phyloP scores from a whole-genome alignment of 1,140 invertebrate species.

The Drosophila seguyi region DNA sequence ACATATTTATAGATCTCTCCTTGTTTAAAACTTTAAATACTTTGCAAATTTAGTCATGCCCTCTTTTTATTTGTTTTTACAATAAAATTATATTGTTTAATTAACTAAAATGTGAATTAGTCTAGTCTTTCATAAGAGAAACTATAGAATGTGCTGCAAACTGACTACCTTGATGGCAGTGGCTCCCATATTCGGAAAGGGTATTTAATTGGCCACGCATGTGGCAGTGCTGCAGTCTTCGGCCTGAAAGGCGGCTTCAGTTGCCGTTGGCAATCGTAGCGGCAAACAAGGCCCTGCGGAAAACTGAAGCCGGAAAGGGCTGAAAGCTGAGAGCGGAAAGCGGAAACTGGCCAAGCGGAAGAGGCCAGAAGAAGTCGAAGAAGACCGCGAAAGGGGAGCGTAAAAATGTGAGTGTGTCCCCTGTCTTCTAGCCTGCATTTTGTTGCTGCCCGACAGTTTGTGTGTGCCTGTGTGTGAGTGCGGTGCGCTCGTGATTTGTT shows the following conservation, averaged over 20 bases:
- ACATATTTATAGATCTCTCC: too few species aligned
- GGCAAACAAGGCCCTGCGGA: conserved; percentile 38
- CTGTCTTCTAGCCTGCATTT: conserved; percentile 33
- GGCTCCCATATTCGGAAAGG: not conserved
- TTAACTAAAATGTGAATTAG: too few species aligned
- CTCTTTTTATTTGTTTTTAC: too few species aligned
- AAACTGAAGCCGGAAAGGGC: conserved; percentile 15
- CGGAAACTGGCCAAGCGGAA: conserved; percentile 37
- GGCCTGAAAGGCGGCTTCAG: conserved; percentile 76
- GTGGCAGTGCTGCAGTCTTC: conserved; percentile 43
- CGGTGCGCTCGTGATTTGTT: conserved; percentile 74
- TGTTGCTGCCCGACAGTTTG: conserved; percentile 15
- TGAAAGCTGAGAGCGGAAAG: conserved; percentile 19
- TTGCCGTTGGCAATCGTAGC: conserved; percentile 61
- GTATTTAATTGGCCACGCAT: conserved; percentile 45
- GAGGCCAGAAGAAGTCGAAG: conserved; percentile 18
- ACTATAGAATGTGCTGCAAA: not conserved
- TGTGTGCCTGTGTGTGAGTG: conserved; percentile 51
- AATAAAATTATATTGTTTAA: too few species aligned
- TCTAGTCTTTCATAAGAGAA: too few species aligned
- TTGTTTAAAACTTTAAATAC: too few species aligned
- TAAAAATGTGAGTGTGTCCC: conserved; percentile 64
- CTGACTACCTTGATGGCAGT: too few species aligned
- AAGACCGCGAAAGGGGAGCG: conserved; percentile 26
- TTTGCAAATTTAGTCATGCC: too few species aligned